Evolutionary conservation across 92 coral and sea anemone genomes (phyloP), one percentile per base, ranked within the genome.

Genomic region (Zoanthus solanderi): DNA sequence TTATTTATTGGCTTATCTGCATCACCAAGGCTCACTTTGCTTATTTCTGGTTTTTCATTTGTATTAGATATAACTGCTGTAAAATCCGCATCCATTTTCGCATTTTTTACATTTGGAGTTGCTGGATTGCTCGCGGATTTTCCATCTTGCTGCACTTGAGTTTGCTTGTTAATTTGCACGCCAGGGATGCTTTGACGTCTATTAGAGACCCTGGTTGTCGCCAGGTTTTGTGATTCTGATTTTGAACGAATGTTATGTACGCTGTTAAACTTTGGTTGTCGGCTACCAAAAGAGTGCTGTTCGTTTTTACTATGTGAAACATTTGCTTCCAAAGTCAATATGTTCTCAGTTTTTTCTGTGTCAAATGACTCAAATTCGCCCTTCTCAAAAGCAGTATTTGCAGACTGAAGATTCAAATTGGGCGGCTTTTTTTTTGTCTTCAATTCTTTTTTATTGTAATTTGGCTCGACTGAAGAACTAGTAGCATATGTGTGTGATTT

Each of bases 121-220:
- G 17, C 46, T 66, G 85, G 65, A 81, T 31, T 81, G 53, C 85
- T 81, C 14, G 28, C 23, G 46, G 63, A 10, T 47, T 81, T 47
- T 12, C 66, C 65, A 15, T 9, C 47, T 61, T 54, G 60, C 37
- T 8, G 34, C 15, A 61, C 65, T 9, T 32, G 57, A 0, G 58
- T 11, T 58, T 65, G 84, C 28, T 63, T 66, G 9, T 53, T 23
- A 12, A 23, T 18, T 12, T 6, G 75, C n/a, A 45, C 37, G n/a
- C 12, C 16, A 4, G 85, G 60, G 11, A 16, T 80, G 85, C 85
- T 80, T 56, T 80, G 75, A 42, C 74, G 75, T 53, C 85, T 65
- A 3, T 45, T 18, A 50, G 69, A 65, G 69, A 31, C 15, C 14
- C 18, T 18, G 12, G 83, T 53, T 29, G 44, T 7, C 7, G 68